Percentiles rank a stretch among this genome's conserved stretches.
phyloP scores from a whole-genome alignment of 2,113 vertebrate genomes.

The Chlorodrepanis virens region DNA sequence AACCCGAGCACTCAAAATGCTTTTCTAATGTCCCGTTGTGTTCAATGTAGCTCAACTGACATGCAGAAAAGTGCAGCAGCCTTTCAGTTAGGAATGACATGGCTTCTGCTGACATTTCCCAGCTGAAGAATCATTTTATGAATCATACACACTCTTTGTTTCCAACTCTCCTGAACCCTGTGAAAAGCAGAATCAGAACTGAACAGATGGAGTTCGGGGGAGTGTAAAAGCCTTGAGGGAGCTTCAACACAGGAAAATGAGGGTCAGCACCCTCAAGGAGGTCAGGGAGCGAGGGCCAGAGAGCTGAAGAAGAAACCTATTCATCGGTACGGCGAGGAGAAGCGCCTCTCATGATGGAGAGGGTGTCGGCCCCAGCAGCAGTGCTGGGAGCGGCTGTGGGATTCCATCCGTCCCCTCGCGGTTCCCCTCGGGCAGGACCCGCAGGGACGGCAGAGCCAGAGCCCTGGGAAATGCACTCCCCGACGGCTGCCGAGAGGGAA shows the following conservation, averaged over 20 bases:
- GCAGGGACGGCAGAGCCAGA: neutral
- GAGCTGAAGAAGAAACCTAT: too few relatives aligned
- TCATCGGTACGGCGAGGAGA: neutral
- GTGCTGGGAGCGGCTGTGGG: neutral
- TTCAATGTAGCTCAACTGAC: neutral
- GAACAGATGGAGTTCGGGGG: neutral
- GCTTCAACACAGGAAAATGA: neutral
- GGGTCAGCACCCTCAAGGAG: neutral
- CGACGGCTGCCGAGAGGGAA: neutral
- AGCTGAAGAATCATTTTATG: neutral
- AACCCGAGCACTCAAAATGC: neutral
- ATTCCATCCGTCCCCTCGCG: accelerated
- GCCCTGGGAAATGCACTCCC: neutral
- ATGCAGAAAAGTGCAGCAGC: neutral
- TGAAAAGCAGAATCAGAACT: neutral
- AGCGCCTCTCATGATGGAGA: accelerated
- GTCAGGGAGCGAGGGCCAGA: neutral
- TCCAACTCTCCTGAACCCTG: neutral
- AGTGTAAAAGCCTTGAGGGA: neutral
- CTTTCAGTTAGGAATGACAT: neutral
- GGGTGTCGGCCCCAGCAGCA: neutral
- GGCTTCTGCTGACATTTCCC: neutral
- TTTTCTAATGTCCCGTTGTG: neutral
- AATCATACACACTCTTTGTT: neutral
- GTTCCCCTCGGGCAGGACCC: too few relatives aligned